Percentiles rank a stretch among this genome's conserved stretches.
Conservation (phyloP, 2,113 vertebrate species). For the Ophthalmolycus amberensis region DNA sequence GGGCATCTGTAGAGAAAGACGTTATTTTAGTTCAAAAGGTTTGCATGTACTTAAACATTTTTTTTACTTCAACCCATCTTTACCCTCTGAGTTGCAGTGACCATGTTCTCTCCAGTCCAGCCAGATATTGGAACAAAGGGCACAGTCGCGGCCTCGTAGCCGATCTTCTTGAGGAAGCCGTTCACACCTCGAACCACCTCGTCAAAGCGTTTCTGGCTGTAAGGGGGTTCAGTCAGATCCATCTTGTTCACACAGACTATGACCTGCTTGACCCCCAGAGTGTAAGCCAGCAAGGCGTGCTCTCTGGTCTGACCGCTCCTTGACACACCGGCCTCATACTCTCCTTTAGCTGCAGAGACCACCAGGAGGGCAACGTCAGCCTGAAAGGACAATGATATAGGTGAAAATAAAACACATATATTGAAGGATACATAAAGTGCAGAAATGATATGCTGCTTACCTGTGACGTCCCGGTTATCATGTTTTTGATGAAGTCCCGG, state of each 20-base stretch:
- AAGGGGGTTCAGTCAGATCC: constrained; percentile 85
- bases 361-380: constrained; percentile 84
- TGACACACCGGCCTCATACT: constrained; percentile 85
- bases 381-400: constrained; percentile 50
- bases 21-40: neutral
- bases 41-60: accelerated
- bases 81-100: constrained; percentile 82
- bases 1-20: constrained; percentile 71
- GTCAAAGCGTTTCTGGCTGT: constrained; percentile 82
- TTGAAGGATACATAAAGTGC: neutral
- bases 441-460: constrained; percentile 32
- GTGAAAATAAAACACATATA: neutral
- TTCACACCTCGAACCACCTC: constrained; percentile 82
- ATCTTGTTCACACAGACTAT: constrained; percentile 88
- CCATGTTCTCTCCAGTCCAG: constrained; percentile 87
- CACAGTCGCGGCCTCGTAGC: constrained; percentile 77
- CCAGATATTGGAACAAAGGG: constrained; percentile 85
- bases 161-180: constrained; percentile 85
- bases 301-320: constrained; percentile 85
- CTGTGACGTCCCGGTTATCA: constrained; percentile 89
- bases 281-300: constrained; percentile 84
- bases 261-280: constrained; percentile 86
- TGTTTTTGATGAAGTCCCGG: constrained; percentile 88
- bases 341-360: constrained; percentile 83
- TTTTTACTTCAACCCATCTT: neutral